Conservation (phyloP, 2,888 invertebrate species). For the Agonopterix arenella region DNA sequence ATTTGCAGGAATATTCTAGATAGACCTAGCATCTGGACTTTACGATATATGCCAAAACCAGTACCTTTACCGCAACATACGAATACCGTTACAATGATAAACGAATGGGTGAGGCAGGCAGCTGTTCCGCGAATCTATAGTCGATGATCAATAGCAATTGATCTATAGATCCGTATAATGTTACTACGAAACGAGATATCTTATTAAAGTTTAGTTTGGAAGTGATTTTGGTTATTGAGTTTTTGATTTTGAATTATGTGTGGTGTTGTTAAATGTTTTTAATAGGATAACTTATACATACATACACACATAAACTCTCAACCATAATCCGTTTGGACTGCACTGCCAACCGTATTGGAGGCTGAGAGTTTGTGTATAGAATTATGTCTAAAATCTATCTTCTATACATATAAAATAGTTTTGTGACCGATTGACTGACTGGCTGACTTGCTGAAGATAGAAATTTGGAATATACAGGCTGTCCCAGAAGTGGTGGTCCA, state of each 20-base stretch:
- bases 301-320: no score
- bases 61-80: conserved; percentile 17
- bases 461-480: no score
- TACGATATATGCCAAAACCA: conserved; percentile 18
- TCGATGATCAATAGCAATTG: conserved; percentile 17
- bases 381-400: no score
- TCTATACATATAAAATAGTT: no score
- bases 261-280: neutral
- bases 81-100: conserved; percentile 19
- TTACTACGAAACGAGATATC: conserved; percentile 15
- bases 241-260: neutral
- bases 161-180: conserved; percentile 15
- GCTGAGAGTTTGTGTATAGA: no score
- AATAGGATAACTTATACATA: no score
- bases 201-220: neutral
- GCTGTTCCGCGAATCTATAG: conserved; percentile 26
- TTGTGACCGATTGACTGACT: no score
- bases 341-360: no score
- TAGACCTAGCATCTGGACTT: conserved; percentile 5
- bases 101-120: conserved; percentile 14
- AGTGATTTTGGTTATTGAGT: neutral
- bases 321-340: no score
- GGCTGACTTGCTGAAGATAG: no score
- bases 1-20: no score
- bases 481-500: no score